Conservation (phyloP, 2,888 invertebrate species). For the Himalopsyche kuldschensis region DNA sequence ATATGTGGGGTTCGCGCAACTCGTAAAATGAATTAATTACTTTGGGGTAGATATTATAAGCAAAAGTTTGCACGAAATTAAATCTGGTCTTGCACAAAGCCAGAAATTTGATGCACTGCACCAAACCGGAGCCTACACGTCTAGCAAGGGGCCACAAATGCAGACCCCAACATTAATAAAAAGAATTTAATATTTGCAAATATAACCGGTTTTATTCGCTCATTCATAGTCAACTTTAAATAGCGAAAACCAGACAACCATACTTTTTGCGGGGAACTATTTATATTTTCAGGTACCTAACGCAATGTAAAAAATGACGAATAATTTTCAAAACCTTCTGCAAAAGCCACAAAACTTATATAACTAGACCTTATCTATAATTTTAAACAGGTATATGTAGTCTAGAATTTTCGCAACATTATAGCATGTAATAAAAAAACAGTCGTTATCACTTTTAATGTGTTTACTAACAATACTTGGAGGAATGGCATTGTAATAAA, state of each 20-base stretch:
- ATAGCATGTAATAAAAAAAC: too few relatives aligned
- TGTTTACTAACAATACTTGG: too few relatives aligned
- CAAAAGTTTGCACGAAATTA: neutral
- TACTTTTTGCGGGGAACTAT: too few relatives aligned
- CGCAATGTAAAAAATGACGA: too few relatives aligned
- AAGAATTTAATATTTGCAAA: neutral
- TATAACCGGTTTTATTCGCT: neutral
- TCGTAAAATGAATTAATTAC: neutral
- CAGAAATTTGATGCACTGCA: conserved; percentile 29
- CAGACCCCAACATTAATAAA: neutral
- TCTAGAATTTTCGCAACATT: too few relatives aligned
- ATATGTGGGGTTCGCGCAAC: neutral
- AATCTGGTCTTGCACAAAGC: neutral
- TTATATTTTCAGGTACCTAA: too few relatives aligned
- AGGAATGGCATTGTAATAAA: too few relatives aligned
- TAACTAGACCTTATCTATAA: too few relatives aligned
- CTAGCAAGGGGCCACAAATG: neutral
- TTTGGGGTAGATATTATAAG: neutral
- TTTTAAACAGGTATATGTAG: too few relatives aligned
- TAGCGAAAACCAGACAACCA: neutral
- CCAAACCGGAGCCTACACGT: neutral
- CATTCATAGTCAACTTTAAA: neutral
- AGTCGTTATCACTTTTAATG: too few relatives aligned
- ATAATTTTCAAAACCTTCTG: too few relatives aligned
- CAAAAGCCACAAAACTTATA: too few relatives aligned